Percentiles rank a stretch among this genome's conserved stretches.
These are phyloP conservation scores for Drosophila siamana DNA, from an alignment of 2,888 invertebrate genomes.

Conservation along the genomic window DNA sequence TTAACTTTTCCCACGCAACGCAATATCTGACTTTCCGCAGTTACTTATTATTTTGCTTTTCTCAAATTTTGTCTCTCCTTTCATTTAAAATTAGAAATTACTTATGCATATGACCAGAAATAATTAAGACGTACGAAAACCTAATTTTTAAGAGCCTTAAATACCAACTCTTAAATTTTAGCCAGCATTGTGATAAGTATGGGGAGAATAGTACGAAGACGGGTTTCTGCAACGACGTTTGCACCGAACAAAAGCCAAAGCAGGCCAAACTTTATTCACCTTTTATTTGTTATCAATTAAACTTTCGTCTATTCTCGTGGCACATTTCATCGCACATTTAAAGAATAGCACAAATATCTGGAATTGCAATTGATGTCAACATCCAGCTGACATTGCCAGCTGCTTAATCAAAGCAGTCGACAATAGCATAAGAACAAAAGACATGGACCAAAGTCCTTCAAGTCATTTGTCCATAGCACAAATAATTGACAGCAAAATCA, in stretches of 20 bases:
- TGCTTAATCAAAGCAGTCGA: not conserved
- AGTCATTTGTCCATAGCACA: not conserved
- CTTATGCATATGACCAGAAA: too few relatives aligned
- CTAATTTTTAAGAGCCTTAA: too few relatives aligned
- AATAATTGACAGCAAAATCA: too few relatives aligned
- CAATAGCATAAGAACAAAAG: conserved; percentile 8
- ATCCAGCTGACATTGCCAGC: conserved; percentile 7
- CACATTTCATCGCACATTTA: not conserved
- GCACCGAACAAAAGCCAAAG: not conserved
- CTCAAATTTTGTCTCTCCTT: too few relatives aligned
- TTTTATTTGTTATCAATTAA: not conserved
- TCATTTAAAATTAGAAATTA: too few relatives aligned
- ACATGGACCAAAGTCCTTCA: not conserved
- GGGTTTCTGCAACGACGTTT: too few relatives aligned
- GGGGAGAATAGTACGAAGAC: too few relatives aligned
- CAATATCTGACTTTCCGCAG: not conserved
- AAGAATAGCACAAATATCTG: not conserved
- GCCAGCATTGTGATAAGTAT: too few relatives aligned
- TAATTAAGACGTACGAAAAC: too few relatives aligned
- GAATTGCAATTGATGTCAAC: not conserved
- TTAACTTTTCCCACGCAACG: too few relatives aligned
- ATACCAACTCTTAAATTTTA: too few relatives aligned
- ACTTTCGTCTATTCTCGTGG: not conserved
- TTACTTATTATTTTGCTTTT: not conserved
- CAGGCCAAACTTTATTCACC: not conserved